Evolutionary conservation across 2,888 invertebrate species (phyloP).

Genomic region (Drosophila parthenogenetica): DNA sequence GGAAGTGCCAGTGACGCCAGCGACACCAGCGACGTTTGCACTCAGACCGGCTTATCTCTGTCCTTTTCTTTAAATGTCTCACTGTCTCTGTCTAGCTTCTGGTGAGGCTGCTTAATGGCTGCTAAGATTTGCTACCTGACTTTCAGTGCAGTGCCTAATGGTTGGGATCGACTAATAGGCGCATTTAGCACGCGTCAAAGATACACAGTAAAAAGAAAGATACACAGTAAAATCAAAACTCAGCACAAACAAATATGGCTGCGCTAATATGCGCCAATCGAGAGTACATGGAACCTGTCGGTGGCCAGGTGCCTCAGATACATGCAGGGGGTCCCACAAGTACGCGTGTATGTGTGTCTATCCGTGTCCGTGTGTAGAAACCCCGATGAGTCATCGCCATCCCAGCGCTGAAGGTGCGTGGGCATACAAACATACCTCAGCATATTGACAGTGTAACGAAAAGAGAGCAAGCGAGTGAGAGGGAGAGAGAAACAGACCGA

Average conservation of each 20-base stretch:
- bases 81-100: conserved; percentile 24
- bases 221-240: conserved; percentile 25
- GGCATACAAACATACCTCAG: conserved; percentile 50
- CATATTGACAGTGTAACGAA: conserved; percentile 52
- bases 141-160: conserved; percentile 38
- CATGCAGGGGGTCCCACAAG: conserved; percentile 52
- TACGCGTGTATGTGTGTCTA: conserved; percentile 22
- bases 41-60: conserved; percentile 70
- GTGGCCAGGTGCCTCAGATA: conserved; percentile 26
- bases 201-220: conserved; percentile 30
- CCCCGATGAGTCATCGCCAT: conserved; percentile 82
- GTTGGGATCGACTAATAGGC: conserved; percentile 57
- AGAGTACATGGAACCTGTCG: conserved; percentile 44
- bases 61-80: not conserved
- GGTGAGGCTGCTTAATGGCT: conserved; percentile 44
- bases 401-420: conserved; percentile 48
- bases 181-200: conserved; percentile 73
- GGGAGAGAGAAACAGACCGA: conserved; percentile 4
- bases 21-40: conserved; percentile 64
- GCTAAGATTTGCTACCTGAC: conserved; percentile 56
- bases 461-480: conserved; percentile 12
- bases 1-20: conserved; percentile 70
- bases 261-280: conserved; percentile 43
- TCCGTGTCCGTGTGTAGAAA: conserved; percentile 75
- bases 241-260: conserved; percentile 40